A percentile compares a stretch with the other conserved stretches of the same genome.
These are phyloP conservation scores for Apteryx owenii DNA, from an alignment of 2,113 vertebrate genomes.

Conservation along the genomic window DNA sequence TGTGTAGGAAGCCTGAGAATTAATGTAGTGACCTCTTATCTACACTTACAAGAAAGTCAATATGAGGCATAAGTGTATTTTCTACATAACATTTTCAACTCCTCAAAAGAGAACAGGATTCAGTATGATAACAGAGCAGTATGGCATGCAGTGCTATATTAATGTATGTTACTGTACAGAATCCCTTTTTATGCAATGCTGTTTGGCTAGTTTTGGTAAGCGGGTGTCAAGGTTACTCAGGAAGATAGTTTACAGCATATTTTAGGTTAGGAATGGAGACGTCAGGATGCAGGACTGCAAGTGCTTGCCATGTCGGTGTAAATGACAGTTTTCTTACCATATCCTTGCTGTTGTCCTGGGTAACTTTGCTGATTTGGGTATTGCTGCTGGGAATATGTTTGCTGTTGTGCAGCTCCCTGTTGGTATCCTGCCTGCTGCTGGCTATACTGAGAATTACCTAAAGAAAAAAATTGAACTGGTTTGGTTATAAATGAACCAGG, in stretches of 20 bases:
- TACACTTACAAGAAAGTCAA: neutral
- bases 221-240: neutral
- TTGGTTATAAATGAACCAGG: neutral
- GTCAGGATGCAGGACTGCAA: neutral
- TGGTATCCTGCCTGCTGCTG: conserved; percentile 93
- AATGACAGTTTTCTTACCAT: conserved; percentile 70
- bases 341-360: conserved; percentile 88
- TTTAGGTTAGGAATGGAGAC: neutral
- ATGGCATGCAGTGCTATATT: neutral
- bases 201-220: neutral
- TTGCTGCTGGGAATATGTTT: conserved; percentile 90
- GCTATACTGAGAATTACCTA: conserved; percentile 93
- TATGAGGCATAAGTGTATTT: neutral
- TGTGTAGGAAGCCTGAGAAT: neutral
- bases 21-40: neutral
- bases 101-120: neutral
- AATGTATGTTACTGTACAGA: neutral
- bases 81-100: neutral
- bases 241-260: neutral
- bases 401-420: conserved; percentile 89
- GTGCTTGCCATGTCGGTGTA: rapidly evolving
- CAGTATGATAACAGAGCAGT: neutral
- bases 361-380: conserved; percentile 93
- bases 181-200: neutral
- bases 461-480: neutral